Percentiles rank a stretch among this genome's conserved stretches.
Evolutionary conservation across 2,113 vertebrate species (phyloP).

Genomic region (Rhea pennata): DNA sequence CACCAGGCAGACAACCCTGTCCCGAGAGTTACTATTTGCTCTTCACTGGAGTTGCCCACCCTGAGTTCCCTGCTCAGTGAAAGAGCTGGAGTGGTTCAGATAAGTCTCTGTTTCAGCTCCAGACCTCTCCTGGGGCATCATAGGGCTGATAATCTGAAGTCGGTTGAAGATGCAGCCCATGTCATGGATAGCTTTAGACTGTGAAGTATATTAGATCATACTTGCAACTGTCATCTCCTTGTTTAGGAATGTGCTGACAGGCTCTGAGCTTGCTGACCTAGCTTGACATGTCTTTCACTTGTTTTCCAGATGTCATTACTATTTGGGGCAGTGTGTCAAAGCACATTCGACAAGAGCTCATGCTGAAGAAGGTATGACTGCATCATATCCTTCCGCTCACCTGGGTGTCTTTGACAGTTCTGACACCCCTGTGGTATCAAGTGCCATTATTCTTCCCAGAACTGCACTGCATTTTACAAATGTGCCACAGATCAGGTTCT

Average conservation of each 20-base stretch:
- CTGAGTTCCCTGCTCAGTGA: too few relatives aligned
- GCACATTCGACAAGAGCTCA: background rate
- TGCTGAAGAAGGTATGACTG: background rate
- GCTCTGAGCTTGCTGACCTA: background rate
- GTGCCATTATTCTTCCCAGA: background rate
- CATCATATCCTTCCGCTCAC: background rate
- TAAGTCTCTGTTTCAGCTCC: background rate
- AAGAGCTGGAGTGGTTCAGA: too few relatives aligned
- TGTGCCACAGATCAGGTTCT: background rate
- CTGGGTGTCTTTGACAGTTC: background rate
- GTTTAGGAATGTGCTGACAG: background rate
- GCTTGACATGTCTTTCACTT: background rate
- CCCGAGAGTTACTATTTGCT: too few relatives aligned
- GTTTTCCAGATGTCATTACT: background rate
- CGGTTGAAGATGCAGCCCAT: fast-evolving
- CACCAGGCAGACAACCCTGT: too few relatives aligned
- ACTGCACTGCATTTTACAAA: background rate
- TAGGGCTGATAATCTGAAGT: background rate
- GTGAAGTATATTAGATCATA: background rate
- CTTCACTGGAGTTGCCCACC: too few relatives aligned
- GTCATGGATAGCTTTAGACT: background rate
- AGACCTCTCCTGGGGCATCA: background rate
- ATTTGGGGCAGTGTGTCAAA: background rate
- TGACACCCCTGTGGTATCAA: background rate
- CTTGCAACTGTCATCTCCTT: background rate